Evolutionary conservation across 2,888 invertebrate species (phyloP), one percentile per base, ranked within the genome.

Genomic region (Desoria tigrina): DNA sequence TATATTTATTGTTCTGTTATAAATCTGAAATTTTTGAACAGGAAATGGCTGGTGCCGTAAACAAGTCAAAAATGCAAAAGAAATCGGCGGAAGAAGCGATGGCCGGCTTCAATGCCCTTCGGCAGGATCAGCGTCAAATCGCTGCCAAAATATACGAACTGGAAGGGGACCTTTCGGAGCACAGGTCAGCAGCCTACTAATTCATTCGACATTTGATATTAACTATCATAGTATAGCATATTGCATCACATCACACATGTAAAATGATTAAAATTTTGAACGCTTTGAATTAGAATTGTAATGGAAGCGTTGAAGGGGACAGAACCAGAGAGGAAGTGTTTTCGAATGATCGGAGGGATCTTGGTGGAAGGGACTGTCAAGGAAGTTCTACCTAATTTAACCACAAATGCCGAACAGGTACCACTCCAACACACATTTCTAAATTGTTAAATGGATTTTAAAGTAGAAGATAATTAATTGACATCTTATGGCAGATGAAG

Each of bases 91-190:
- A 75, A 72, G 93, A 94, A 79, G 90, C 93, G 82, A 88, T 96
- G 77, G 85, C 94, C 74, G 91, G 90, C 64, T 96, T 97, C 82
- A 93, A 96, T 82, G 84, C 85, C 67, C 84, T 97, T 60, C 84
- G 96, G 53, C 87, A 86, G 76, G 95, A 96, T 79, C 97, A 97
- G 82, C 84, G 94, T 78, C 86, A 86, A 77, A 82, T 94, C 77
- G 90, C 91, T 28, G 88, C 87, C 77, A 96, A 95, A 84, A 85
- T 96, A 69, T 88, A 91, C 1, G 95, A 97, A 82, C 83, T 97
- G 77, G 94, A 96, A 84, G 87, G 90, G 85, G 97, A 98, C 81
- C 84, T 92, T 69, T 94, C 92, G 80, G 97, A 98, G 82, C 96
- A 97, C 84, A 95, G 92, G 96, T 97, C 42, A 58, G 21, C 56